Base-by-base conservation (phyloP, 1,140 invertebrate species). In the Hormaphis cornu region DNA sequence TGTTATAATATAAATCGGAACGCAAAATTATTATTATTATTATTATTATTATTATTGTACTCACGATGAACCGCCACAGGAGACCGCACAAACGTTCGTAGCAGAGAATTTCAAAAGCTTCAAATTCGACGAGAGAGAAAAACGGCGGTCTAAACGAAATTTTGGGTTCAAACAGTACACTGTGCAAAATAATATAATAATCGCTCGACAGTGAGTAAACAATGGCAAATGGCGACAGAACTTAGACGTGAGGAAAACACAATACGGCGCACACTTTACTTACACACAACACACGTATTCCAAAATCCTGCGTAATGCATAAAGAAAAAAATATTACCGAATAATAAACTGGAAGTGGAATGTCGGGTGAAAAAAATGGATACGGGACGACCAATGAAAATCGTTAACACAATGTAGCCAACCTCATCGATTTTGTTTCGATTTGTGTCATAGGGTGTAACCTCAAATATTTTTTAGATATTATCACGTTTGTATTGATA, bases 61-160 rank as follows among this genome's bases (percentile, higher is more conserved):
- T 63, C 16, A 63, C 59, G 26, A 63, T 63, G 1, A 63, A 30
- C 12, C 48, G 42, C 59, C 59, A 33, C 24, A 63, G 18, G 12
- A 48, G 48, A 46, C 20, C 59, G 8, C 26, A 48, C 42, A 42
- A 46, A 0, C 2, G 33, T 63, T 46, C 30, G 26, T 46, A 48
- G 42, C 48, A 26, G 28, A 63, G 33, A 63, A 63, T 63, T 35
- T 48, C 42, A 48, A 46, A 26, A 9, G 26, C 5, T 63, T 33
- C 5, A 18, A 16, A 24, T 24, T 16, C 16, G 20, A n/a, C 35
- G 37, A 3, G 2, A 6, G 37, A n/a, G n/a, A n/a, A 54, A 33
- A 59, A 14, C 20, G 22, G 24, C 16, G 30, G n/a, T 26, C 0
- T 12, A 35, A 40, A 54, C n/a, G 30, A 54, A 52, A 26, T 24